Base-by-base conservation (phyloP, 2,888 invertebrate species). In the Drosophila demipolita region DNA sequence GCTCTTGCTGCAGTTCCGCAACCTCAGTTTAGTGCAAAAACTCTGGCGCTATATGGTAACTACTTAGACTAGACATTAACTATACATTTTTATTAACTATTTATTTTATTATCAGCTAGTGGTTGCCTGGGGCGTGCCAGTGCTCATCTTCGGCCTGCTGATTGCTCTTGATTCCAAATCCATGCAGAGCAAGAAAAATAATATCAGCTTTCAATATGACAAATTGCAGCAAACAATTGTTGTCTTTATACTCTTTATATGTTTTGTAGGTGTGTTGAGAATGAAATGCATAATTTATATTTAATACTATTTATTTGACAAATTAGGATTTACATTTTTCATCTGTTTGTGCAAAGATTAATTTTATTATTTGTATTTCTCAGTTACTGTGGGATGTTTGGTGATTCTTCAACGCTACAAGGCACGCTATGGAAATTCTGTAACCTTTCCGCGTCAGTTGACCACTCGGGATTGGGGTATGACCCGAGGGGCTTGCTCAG, bases 341-440 rank as follows among this genome's bases (percentile, higher is more conserved):
- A 29, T 20, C 11, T 17, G 32, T 9, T 52, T 40, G 7, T 5
- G 6, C 1, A 6, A 12, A 33, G 1, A 20, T 35, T 49, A 63
- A 64, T 40, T 8, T 23, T 23, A 3, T 5, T 23, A 9, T 33
- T 8, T 35, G n/a, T 2, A 45, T 64, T 76, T 94, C 91, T 7
- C 93, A 95, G 97, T 97, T 55, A 97, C 97, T 0, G 95, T 96
- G 6, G 96, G 96, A 1, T 97, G 97, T 88, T 94, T 98, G 67
- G 96, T 98, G 38, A 93, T 98, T 64, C 97, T 97, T 93, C 96
- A 97, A 90, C 94, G 98, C 40, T 96, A 96, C 91, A 95, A 96
- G 55, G 94, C 95, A 45, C 95, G 96, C 72, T 95, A 95, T 83
- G 95, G 95, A n/a, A 95, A 95, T 82, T 95, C 95, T 91, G 92